phyloP scores from a whole-genome alignment of 30 jellyfish, hydroid and myxozoan genomes.

The Aurelia aurita region DNA sequence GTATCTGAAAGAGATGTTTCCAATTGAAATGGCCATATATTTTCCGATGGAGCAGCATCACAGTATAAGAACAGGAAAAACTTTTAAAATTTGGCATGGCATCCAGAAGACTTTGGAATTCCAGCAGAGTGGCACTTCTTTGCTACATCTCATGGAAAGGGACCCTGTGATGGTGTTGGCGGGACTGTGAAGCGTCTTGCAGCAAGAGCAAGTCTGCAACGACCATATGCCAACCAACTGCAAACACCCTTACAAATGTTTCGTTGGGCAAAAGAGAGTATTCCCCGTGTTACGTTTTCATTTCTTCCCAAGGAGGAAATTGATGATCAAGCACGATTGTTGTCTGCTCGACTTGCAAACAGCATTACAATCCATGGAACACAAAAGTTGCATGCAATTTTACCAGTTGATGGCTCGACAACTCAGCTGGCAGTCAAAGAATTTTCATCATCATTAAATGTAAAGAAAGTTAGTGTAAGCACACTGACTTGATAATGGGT shows the following conservation, averaged over 20 bases:
- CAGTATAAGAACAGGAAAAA: constrained; percentile 74
- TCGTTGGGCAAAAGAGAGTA: too few species aligned
- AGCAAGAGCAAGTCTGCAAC: constrained; percentile 65
- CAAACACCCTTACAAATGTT: too few species aligned
- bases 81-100: constrained; percentile 36
- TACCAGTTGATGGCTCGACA: constrained; percentile 18
- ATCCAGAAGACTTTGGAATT: constrained; percentile 20
- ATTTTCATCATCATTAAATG: background rate
- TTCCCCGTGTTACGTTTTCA: constrained; percentile 20
- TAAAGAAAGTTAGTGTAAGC: background rate
- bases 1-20: constrained; percentile 29
- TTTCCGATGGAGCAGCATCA: constrained; percentile 80
- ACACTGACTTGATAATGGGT: too few species aligned
- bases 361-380: constrained; percentile 33
- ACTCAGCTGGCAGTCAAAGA: constrained; percentile 19
- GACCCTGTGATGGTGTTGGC: constrained; percentile 52
- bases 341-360: constrained; percentile 13
- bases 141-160: constrained; percentile 46
- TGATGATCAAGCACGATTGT: constrained; percentile 1
- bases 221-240: constrained; percentile 26
- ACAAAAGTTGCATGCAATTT: constrained; percentile 42
- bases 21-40: constrained; percentile 33
- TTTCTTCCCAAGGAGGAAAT: constrained; percentile 9
- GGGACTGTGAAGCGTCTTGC: constrained; percentile 42
- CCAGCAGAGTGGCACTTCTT: constrained; percentile 58